Percentiles rank a stretch among this genome's conserved stretches.
phyloP scores from a whole-genome alignment of 2,113 vertebrate genomes.

The Heterochromis multidens region DNA sequence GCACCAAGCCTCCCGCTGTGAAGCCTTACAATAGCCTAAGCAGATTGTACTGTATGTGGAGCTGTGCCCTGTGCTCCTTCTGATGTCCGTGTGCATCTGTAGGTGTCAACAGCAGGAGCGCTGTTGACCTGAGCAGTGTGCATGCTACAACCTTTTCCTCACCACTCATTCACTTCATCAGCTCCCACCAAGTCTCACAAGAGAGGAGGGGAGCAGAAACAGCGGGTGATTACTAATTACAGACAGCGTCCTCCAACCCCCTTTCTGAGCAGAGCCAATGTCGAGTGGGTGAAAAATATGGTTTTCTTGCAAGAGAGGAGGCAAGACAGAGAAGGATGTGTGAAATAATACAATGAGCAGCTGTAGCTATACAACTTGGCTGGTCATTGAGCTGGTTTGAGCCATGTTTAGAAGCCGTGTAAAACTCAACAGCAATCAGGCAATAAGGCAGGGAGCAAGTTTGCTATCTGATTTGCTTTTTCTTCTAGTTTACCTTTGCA shows the following conservation, averaged over 20 bases:
- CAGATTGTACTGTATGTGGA: not conserved
- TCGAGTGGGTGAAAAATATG: conserved; percentile 38
- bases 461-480: not conserved
- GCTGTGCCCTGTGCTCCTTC: not conserved
- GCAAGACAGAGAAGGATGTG: not conserved
- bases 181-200: conserved; percentile 5
- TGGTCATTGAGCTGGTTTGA: conserved; percentile 15
- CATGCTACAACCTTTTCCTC: conserved; percentile 8
- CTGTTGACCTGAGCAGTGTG: not conserved
- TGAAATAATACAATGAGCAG: not conserved
- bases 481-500: not conserved
- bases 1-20: not conserved
- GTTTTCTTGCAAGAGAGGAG: not conserved
- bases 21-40: conserved; percentile 13
- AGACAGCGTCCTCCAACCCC: not conserved
- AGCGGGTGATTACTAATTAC: conserved; percentile 42
- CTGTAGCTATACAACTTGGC: conserved; percentile 5
- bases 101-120: not conserved
- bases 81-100: not conserved
- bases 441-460: not conserved
- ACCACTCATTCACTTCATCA: conserved; percentile 13
- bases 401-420: not conserved
- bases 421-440: not conserved
- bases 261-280: conserved; percentile 11
- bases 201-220: not conserved